Base-by-base conservation (phyloP, 2,888 invertebrate species). In the Lagria hirta region DNA sequence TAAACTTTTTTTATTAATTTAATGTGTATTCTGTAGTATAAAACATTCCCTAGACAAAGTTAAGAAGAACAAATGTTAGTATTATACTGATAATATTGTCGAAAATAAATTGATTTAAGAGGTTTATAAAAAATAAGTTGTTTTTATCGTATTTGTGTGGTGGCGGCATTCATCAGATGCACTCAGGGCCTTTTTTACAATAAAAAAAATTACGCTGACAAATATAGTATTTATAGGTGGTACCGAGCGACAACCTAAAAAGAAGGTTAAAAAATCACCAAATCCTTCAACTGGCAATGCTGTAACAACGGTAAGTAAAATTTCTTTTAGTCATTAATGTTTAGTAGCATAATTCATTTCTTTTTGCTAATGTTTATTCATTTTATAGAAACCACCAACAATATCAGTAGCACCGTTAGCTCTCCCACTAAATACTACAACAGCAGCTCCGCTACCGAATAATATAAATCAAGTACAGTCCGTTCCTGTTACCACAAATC, bases 181-280 rank as follows among this genome's bases (percentile, higher is more conserved):
- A 54, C 53, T 51, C 51, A 54, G 48, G 55, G 49, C 37, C 30
- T n/a, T n/a, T n/a, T 7, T 26, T 8, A 5, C 11, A n/a, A 5
- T 11, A 7, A 11, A 5, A 24, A 3, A 3, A n/a, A 26, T 8
- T 4, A 8, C 12, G 20, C 20, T 8, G 7, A 46, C 29, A 36
- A 30, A 7, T 8, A 26, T 32, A 57, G 53, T 50, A 49, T 65
- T 70, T 71, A 40, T 69, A 70, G 70, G 68, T 65, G 65, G 63
- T 1, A 26, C 46, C 33, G 73, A 61, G 62, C 72, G 76, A 51
- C 74, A 74, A 8, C 69, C 73, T 14, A 74, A 77, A 69, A 79
- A 78, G 72, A 79, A 78, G 69, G 56, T 60, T 48, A 78, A 77
- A 73, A 78, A 77, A 66, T 73, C 70, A 16, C 64, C 72, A 2